A percentile compares a stretch with the other conserved stretches of the same genome.
Conservation (phyloP, 1,140 invertebrate species). For the Panagrolaimus sp. region DNA sequence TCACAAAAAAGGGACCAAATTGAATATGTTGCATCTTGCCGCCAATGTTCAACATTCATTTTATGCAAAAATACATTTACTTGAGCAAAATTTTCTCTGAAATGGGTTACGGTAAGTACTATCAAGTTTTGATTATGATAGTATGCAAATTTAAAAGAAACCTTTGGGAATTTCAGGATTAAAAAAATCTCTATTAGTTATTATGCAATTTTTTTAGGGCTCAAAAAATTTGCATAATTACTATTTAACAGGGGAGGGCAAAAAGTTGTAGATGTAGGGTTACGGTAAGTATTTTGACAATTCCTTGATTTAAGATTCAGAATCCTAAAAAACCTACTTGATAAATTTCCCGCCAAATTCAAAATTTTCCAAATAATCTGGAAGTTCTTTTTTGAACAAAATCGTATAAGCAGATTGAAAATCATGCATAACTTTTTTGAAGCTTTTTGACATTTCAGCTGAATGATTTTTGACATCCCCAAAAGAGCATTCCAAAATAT, state of each 20-base stretch:
- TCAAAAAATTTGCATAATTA: background rate
- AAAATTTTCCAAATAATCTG: slow-evolving; percentile 54
- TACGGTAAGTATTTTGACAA: too few species aligned
- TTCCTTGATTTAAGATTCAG: background rate
- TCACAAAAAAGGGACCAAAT: slow-evolving; percentile 56
- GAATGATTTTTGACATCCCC: slow-evolving; percentile 50
- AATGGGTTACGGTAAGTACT: slow-evolving; percentile 20
- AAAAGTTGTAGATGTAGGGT: too few species aligned
- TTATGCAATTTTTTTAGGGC: too few species aligned
- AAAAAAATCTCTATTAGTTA: too few species aligned
- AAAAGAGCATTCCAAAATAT: slow-evolving; percentile 50
- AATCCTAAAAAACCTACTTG: slow-evolving; percentile 30
- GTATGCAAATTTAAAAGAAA: too few species aligned
- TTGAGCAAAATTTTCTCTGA: slow-evolving; percentile 57
- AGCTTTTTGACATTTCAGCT: slow-evolving; percentile 47
- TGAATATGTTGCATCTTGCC: slow-evolving; percentile 55
- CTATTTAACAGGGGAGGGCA: too few species aligned
- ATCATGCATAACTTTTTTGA: slow-evolving; percentile 49
- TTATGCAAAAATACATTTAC: slow-evolving; percentile 58
- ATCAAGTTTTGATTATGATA: too few species aligned
- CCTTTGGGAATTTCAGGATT: too few species aligned
- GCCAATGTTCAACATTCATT: slow-evolving; percentile 58
- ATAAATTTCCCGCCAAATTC: slow-evolving; percentile 55
- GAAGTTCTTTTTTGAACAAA: slow-evolving; percentile 55
- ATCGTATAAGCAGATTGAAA: slow-evolving; percentile 41